Base-by-base conservation (phyloP, 2,113 vertebrate species). In the Thunnus thynnus region DNA sequence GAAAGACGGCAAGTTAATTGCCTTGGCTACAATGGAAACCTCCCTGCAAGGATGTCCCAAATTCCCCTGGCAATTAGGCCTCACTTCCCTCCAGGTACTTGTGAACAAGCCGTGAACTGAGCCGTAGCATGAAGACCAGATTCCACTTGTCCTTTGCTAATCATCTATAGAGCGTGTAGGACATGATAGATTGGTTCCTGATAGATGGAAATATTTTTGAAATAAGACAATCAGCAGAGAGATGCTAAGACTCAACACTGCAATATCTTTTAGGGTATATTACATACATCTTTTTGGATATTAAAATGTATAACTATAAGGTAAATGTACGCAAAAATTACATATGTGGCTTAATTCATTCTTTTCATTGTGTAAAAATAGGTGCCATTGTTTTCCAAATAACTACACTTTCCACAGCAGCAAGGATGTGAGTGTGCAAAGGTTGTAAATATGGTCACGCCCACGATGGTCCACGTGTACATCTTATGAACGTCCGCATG, bases 21-120 rank as follows among this genome's bases (percentile, higher is more conserved):
- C 92, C 78, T 84, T 65, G 73, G 82, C 67, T 46, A 93, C 91
- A 92, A 94, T 88, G 80, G 87, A 88, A 87, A 74, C 80, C 63
- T 78, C 87, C 80, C 83, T 80, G 86, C 76, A 82, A 83, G 82
- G 73, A 75, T 79, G 47, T 84, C 88, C 88, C 76, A 89, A 83
- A 57, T 92, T 92, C 90, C 90, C 85, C 65, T 68, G 80, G 79
- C 90, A 90, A 91, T 94, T 92, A 91, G 86, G 62, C 36, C 57
- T 73, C 73, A 83, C 86, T 84, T 88, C 87, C 89, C 80, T 36
- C 75, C 54, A 72, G 75, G 68, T 82, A 86, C 66, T 76, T 57
- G 63, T 46, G 78, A 89, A 86, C 68, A 67, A 83, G 77, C 46
- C 5, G 3, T 3, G 70, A 67, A 60, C 25, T 22, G 82, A 76